Conservation (phyloP, 2,797 vertebrate genomes). For the Onychomys arenicola region DNA sequence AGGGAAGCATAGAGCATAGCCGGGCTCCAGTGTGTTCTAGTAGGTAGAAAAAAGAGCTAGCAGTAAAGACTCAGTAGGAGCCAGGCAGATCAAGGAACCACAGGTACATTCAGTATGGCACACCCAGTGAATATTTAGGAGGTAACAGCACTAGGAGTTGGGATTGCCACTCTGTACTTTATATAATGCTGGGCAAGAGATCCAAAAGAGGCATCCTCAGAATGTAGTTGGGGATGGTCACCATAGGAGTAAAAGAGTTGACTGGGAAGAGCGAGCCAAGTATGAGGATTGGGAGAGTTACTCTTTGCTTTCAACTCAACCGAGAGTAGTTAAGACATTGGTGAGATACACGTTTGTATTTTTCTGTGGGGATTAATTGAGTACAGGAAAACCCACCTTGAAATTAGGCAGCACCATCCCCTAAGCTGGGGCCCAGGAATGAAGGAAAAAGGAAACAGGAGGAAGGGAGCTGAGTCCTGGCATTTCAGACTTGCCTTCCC, state of each 20-base stretch:
- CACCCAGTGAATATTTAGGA: neutral
- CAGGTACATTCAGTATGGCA: fast-evolving
- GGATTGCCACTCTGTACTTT: neutral
- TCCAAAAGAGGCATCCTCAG: neutral
- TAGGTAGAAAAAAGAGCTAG: neutral
- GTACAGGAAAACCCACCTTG: neutral
- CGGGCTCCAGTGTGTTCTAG: neutral
- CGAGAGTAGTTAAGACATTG: neutral
- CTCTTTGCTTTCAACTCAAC: neutral
- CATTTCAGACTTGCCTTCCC: neutral
- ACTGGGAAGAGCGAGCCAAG: too few relatives aligned
- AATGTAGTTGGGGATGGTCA: too few relatives aligned
- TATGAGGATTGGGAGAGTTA: neutral
- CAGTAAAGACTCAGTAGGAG: neutral
- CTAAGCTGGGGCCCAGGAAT: neutral
- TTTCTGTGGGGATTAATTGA: neutral
- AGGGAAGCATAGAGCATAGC: neutral
- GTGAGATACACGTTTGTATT: neutral
- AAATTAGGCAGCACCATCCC: neutral
- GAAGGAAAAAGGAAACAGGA: neutral
- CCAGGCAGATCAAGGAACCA: neutral
- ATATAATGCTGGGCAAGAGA: neutral
- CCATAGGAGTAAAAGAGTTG: neutral
- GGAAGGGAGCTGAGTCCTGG: too few relatives aligned
- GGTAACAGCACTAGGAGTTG: neutral